Percentiles rank a stretch among this genome's conserved stretches.
phyloP scores from a whole-genome alignment of 2,797 vertebrate species.

The Taeniopygia guttata region DNA sequence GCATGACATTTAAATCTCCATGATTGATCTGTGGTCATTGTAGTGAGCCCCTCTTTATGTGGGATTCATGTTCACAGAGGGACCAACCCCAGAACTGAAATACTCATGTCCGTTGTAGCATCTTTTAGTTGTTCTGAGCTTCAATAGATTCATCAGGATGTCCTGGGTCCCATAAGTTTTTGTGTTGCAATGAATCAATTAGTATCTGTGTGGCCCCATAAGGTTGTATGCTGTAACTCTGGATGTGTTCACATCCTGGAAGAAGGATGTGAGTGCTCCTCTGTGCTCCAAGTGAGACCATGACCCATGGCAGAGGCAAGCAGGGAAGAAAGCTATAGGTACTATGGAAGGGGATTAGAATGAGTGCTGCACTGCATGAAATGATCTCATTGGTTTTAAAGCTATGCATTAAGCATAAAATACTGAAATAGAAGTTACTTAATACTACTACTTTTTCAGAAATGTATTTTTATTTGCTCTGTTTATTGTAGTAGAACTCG shows the following conservation, averaged over 20 bases:
- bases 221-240: background rate
- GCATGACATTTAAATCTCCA: background rate
- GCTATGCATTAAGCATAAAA: background rate
- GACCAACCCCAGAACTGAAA: background rate
- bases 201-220: background rate
- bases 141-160: background rate
- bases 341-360: background rate
- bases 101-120: background rate
- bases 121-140: background rate
- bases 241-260: background rate
- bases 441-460: background rate
- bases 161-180: background rate
- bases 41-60: background rate
- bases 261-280: background rate
- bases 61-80: background rate
- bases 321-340: background rate
- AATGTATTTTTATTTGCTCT: background rate
- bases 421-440: background rate
- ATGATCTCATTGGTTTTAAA: background rate
- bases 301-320: background rate
- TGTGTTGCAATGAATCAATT: background rate
- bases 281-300: rapidly evolving
- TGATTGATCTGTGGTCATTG: rapidly evolving
- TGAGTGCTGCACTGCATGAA: background rate
- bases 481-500: background rate